Percentiles rank a stretch among this genome's conserved stretches.
These are phyloP conservation scores for Lissocephala sabroskyi DNA, from an alignment of 2,888 invertebrate genomes.

Conservation along the genomic window DNA sequence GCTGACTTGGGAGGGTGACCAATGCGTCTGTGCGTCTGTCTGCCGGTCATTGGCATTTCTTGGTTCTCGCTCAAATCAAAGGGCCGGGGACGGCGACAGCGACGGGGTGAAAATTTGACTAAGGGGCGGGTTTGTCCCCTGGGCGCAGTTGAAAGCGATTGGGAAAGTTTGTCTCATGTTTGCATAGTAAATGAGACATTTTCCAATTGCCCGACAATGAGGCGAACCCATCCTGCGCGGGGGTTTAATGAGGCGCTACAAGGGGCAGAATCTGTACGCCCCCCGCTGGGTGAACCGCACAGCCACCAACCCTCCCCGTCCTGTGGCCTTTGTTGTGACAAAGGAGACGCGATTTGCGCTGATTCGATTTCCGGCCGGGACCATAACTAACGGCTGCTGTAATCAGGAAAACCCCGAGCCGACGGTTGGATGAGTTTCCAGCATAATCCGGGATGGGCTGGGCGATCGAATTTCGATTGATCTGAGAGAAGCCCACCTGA, in stretches of 20 bases:
- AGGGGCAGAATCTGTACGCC: too few species aligned
- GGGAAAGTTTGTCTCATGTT: slow-evolving; percentile 13
- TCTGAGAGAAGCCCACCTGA: too few species aligned
- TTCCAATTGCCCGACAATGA: slow-evolving; percentile 2
- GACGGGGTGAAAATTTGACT: slow-evolving; percentile 1
- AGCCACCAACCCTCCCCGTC: too few species aligned
- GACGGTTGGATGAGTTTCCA: too few species aligned
- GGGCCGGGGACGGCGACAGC: slow-evolving; percentile 3
- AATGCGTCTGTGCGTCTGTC: slow-evolving; percentile 8
- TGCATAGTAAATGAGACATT: slow-evolving; percentile 23
- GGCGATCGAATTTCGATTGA: too few species aligned
- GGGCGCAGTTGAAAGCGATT: slow-evolving; percentile 1
- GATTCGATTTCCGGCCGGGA: too few species aligned
- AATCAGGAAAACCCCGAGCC: too few species aligned
- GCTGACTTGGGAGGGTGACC: background rate
- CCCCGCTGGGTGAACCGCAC: too few species aligned
- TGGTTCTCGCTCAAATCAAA: slow-evolving; percentile 33
- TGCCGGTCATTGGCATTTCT: slow-evolving; percentile 39
- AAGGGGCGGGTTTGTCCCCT: background rate
- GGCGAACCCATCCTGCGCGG: background rate
- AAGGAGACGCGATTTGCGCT: too few species aligned
- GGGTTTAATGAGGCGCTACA: background rate
- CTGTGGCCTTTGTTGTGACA: too few species aligned
- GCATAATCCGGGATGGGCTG: too few species aligned
- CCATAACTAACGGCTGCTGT: too few species aligned